Conservation (phyloP, 2,113 vertebrate genomes). For the Rhineura floridana region DNA sequence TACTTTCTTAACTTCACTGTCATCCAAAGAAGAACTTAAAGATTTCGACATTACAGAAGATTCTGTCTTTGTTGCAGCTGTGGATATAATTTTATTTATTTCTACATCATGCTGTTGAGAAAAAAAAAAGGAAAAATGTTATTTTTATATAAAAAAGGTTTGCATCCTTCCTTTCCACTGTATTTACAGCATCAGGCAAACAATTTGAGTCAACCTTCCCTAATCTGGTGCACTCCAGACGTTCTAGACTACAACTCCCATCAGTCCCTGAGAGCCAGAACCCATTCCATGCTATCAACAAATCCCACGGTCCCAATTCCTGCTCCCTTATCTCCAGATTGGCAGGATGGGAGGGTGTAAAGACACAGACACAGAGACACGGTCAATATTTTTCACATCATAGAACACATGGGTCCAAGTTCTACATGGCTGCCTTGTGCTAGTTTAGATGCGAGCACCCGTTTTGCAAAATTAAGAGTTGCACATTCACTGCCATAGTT, state of each 20-base stretch:
- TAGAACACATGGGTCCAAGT: background rate
- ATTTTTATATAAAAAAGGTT: background rate
- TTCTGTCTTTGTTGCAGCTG: slow-evolving; percentile 93
- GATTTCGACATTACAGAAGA: slow-evolving; percentile 88
- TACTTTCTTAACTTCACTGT: slow-evolving; percentile 92
- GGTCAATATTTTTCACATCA: background rate
- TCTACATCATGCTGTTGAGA: slow-evolving; percentile 92
- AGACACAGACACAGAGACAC: background rate
- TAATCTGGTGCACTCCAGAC: too few species aligned
- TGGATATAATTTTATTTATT: slow-evolving; percentile 91
- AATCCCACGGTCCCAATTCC: background rate
- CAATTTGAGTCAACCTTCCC: background rate
- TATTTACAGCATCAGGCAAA: background rate
- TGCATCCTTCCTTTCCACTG: background rate
- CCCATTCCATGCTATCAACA: background rate
- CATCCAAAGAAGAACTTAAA: slow-evolving; percentile 89
- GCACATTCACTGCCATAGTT: background rate
- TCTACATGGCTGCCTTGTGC: background rate
- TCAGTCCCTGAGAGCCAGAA: too few species aligned
- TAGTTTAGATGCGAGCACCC: background rate
- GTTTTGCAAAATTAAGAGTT: background rate
- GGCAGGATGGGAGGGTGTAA: background rate
- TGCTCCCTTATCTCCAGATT: background rate
- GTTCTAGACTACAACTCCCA: too few species aligned
- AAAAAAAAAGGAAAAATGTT: slow-evolving; percentile 20